Percentiles rank a stretch among this genome's conserved stretches.
Evolutionary conservation across 2,888 invertebrate genomes (phyloP).

Genomic region (Plagodis pulveraria): DNA sequence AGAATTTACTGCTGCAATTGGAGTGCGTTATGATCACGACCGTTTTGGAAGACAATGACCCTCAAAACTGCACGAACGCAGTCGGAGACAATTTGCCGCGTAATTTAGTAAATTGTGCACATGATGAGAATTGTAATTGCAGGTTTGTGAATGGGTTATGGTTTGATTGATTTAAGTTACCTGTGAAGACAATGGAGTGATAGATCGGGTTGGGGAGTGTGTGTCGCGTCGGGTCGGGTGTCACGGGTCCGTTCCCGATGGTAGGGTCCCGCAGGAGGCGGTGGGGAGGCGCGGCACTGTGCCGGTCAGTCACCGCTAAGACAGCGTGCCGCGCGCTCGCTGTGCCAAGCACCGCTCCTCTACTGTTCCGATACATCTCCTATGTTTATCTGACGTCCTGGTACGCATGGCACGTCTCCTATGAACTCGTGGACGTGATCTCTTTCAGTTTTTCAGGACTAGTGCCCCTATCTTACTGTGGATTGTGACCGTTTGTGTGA

Average conservation of each 20-base stretch:
- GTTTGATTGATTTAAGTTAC: slow-evolving; percentile 19
- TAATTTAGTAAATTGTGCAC: slow-evolving; percentile 9
- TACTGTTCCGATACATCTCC: slow-evolving; percentile 64
- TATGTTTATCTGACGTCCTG: slow-evolving; percentile 69
- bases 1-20: slow-evolving; percentile 22
- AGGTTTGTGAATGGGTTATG: slow-evolving; percentile 4
- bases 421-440: slow-evolving; percentile 69
- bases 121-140: slow-evolving; percentile 15
- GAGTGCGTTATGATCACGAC: slow-evolving; percentile 21
- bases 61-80: slow-evolving; percentile 16
- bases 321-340: slow-evolving; percentile 78
- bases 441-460: slow-evolving; percentile 60
- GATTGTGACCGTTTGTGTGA: slow-evolving; percentile 75
- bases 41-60: slow-evolving; percentile 26
- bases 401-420: slow-evolving; percentile 60
- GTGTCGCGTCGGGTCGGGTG: slow-evolving; percentile 42
- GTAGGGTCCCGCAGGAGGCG: slow-evolving; percentile 79
- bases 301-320: slow-evolving; percentile 84
- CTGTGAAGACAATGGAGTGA: slow-evolving; percentile 45
- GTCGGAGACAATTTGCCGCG: slow-evolving; percentile 11
- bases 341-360: slow-evolving; percentile 52
- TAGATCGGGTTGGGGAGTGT: slow-evolving; percentile 41
- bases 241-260: slow-evolving; percentile 72
- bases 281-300: slow-evolving; percentile 80
- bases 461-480: slow-evolving; percentile 52